Evolutionary conservation across 2,797 vertebrate species (phyloP).

Genomic region (Dendrocincla fuliginosa): DNA sequence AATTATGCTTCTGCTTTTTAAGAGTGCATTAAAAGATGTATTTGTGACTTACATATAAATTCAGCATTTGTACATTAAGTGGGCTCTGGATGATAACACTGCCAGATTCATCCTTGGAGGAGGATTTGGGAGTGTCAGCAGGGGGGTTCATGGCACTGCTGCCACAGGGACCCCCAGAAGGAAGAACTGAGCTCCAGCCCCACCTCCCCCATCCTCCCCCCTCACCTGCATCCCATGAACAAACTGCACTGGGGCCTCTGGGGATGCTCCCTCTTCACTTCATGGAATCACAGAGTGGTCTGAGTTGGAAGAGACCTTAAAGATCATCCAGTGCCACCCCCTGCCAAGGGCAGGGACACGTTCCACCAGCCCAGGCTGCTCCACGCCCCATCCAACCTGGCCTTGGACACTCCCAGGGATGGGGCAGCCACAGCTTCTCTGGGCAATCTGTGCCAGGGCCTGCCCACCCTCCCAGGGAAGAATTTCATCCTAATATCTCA

Average conservation of each 20-base stretch:
- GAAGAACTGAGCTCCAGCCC: neutral
- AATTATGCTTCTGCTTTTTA: constrained; percentile 79
- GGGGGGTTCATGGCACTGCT: rapidly evolving
- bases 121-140: neutral
- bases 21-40: constrained; percentile 74
- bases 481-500: too few relatives aligned
- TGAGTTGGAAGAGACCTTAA: neutral
- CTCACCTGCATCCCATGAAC: neutral
- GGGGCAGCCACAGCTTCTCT: neutral
- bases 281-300: neutral
- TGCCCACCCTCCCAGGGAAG: too few relatives aligned
- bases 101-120: neutral
- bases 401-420: neutral
- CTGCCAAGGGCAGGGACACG: neutral
- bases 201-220: neutral
- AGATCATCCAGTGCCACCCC: rapidly evolving
- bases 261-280: neutral
- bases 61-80: neutral
- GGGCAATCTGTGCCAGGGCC: neutral
- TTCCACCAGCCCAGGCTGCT: rapidly evolving
- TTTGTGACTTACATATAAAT: constrained; percentile 72
- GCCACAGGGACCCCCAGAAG: neutral
- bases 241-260: neutral
- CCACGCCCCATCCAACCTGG: rapidly evolving
- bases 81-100: neutral